Evolutionary conservation across 2,888 invertebrate species (phyloP).

Genomic region (Macroteleia sp.): DNA sequence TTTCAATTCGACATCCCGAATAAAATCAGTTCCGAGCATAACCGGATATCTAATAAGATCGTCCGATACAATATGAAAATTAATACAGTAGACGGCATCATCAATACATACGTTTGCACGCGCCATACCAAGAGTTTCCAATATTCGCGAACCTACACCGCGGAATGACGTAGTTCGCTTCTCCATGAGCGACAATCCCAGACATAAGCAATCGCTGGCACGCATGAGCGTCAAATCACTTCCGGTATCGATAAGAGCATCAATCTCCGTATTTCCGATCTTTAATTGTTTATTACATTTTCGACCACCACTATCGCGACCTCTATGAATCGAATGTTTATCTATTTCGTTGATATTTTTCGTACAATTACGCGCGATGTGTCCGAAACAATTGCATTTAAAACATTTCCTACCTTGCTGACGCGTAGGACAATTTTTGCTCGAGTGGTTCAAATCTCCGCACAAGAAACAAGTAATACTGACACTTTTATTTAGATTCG

Average conservation of each 20-base stretch:
- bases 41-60: constrained; percentile 2
- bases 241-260: constrained; percentile 15
- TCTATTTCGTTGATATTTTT: background rate
- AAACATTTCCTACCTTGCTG: background rate
- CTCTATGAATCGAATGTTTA: too few relatives aligned
- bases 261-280: background rate
- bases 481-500: background rate
- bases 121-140: background rate
- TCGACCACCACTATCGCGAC: too few relatives aligned
- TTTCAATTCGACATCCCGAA: background rate
- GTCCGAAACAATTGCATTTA: background rate
- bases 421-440: background rate
- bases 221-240: constrained; percentile 13
- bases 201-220: background rate
- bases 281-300: background rate
- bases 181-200: background rate
- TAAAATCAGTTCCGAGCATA: constrained; percentile 2
- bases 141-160: background rate
- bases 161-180: background rate
- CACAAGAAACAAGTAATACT: background rate
- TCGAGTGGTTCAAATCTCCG: background rate
- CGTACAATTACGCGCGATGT: background rate
- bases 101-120: constrained; percentile 14
- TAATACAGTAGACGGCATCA: constrained; percentile 1
- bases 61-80: constrained; percentile 21